Base-by-base conservation (phyloP, 2,797 vertebrate genomes). In the Geotrypetes seraphini region DNA sequence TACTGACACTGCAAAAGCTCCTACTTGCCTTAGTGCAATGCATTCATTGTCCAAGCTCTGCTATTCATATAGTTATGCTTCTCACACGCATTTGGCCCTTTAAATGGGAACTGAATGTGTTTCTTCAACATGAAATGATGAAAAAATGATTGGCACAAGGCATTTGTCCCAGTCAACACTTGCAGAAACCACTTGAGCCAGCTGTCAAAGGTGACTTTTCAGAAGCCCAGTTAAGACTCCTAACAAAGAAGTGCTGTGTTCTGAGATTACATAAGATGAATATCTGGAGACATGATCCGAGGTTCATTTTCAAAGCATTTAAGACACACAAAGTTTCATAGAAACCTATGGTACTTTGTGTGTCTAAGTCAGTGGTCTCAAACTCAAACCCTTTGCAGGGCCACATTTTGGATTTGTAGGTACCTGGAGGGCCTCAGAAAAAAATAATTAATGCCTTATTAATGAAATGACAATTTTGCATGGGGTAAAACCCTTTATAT, bases 141-240 rank as follows among this genome's bases (percentile, higher is more conserved):
- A 47, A n/a, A 4, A 57, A 54, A 66, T 43, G 50, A 64, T 55
- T 44, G 35, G 60, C 64, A 49, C 44, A 41, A 52, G 28, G 22
- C 44, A 40, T 5, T 23, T 51, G 39, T 31, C 36, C 53, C 55
- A 44, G 55, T 17, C 35, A 31, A 43, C 36, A 39, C 31, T 46
- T 31, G 57, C 46, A 42, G 43, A 50, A 46, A 36, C 22, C 20
- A 17, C 33, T 55, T 46, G 32, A 53, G 57, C 57, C 55, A 40
- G 41, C 42, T 52, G 40, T 28, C 49, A 36, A 10, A 35, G 38
- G 23, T 12, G 21, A 42, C 36, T 56, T 68, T 56, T 40, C 39
- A 41, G 51, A 54, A 31, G 26, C 51, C 55, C 46, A 41, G 48
- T 36, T 29, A 28, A 33, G 40, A 29, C 5, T 15, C 21, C 43